phyloP scores from a whole-genome alignment of 2,888 invertebrate genomes.

The Gandaritis pyraliata region DNA sequence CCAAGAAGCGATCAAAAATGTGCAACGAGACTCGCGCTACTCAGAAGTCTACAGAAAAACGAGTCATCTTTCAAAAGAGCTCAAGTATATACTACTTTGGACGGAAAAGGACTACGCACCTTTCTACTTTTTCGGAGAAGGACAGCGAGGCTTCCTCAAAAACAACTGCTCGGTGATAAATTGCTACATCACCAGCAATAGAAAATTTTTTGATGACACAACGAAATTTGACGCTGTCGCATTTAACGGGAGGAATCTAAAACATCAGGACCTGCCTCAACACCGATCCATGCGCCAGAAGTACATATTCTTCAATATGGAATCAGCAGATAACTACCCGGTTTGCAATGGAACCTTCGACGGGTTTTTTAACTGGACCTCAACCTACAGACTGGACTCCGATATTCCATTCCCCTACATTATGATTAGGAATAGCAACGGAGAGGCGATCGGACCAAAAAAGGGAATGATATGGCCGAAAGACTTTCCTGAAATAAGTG shows the following conservation, averaged over 20 bases:
- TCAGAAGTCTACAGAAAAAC: conserved; percentile 64
- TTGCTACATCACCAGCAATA: conserved; percentile 66
- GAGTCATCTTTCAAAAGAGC: conserved; percentile 53
- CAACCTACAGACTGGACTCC: conserved; percentile 72
- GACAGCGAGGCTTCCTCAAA: conserved; percentile 63
- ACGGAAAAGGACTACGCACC: conserved; percentile 59
- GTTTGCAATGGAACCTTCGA: conserved; percentile 61
- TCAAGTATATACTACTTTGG: conserved; percentile 72
- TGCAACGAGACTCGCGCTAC: conserved; percentile 61
- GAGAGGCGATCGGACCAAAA: conserved; percentile 66
- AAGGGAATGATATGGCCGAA: conserved; percentile 54
- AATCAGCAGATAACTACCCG: conserved; percentile 71
- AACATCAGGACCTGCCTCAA: conserved; percentile 50
- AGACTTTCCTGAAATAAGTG: conserved; percentile 44
- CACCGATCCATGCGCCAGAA: conserved; percentile 62
- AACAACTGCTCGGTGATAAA: conserved; percentile 67
- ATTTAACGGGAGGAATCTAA: conserved; percentile 67
- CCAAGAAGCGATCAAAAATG: conserved; percentile 63
- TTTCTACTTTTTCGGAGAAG: conserved; percentile 58
- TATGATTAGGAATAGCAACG: conserved; percentile 54
- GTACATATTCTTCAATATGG: conserved; percentile 72
- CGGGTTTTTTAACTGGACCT: conserved; percentile 75
- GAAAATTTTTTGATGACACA: conserved; percentile 55
- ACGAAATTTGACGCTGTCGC: conserved; percentile 67
- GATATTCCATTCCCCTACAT: conserved; percentile 71